Evolutionary conservation across 2,797 vertebrate species (phyloP).

Genomic region (Fringilla coelebs): DNA sequence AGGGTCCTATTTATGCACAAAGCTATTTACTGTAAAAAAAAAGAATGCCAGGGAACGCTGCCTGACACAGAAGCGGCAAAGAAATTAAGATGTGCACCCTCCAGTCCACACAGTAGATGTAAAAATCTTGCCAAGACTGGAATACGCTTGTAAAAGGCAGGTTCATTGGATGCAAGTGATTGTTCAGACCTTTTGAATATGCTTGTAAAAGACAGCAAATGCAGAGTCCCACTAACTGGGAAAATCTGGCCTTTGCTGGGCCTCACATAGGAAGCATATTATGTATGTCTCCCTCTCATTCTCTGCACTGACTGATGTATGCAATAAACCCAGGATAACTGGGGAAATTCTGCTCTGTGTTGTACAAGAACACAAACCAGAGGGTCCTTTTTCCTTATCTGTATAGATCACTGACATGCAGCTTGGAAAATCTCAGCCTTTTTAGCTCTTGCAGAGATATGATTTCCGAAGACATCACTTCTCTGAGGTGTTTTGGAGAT

Average conservation of each 20-base stretch:
- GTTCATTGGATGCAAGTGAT: neutral
- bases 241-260: neutral
- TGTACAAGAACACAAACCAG: neutral
- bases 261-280: neutral
- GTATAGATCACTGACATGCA: neutral
- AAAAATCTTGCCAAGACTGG: neutral
- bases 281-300: neutral
- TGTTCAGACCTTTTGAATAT: neutral
- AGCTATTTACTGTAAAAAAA: conserved; percentile 27
- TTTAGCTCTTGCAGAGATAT: neutral
- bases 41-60: neutral
- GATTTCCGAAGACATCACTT: neutral
- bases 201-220: neutral
- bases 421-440: neutral
- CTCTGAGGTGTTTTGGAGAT: neutral
- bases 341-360: neutral
- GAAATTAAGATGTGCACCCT: neutral
- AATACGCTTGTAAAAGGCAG: neutral
- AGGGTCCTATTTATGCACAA: neutral
- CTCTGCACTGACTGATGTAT: neutral
- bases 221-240: neutral
- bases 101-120: neutral
- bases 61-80: neutral
- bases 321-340: neutral
- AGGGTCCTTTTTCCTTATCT: neutral